phyloP scores from a whole-genome alignment of 2,888 invertebrate species.

The Ichneumoninae sp. region DNA sequence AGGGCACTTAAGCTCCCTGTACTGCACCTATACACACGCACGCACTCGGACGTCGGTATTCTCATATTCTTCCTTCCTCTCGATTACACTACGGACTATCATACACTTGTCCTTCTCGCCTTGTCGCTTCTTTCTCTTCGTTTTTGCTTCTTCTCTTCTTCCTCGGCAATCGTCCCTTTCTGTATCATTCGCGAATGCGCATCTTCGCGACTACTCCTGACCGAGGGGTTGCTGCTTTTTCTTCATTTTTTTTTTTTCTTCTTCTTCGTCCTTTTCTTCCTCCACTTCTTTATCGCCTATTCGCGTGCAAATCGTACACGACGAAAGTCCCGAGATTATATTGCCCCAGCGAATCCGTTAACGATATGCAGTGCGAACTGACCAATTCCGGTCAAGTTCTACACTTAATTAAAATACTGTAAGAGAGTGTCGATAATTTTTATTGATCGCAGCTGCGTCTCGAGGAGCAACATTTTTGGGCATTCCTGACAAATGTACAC shows the following conservation, averaged over 20 bases:
- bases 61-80: conserved; percentile 9
- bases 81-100: not conserved
- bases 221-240: not conserved
- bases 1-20: conserved; percentile 28
- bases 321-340: conserved; percentile 58
- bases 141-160: not conserved
- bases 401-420: conserved; percentile 34
- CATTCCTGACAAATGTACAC: too few relatives aligned
- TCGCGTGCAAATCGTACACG: conserved; percentile 60
- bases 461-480: too few relatives aligned
- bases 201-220: not conserved
- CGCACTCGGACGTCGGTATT: not conserved
- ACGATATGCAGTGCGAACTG: conserved; percentile 51
- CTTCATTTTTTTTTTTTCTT: not conserved
- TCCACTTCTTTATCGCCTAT: conserved; percentile 61
- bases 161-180: not conserved
- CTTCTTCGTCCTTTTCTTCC: conserved; percentile 16
- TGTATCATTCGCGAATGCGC: not conserved
- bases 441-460: not conserved
- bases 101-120: not conserved
- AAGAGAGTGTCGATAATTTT: conserved; percentile 11
- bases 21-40: conserved; percentile 5
- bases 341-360: conserved; percentile 24
- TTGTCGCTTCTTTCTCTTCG: too few relatives aligned
- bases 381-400: conserved; percentile 48